Percentiles rank a stretch among this genome's conserved stretches.
These are phyloP conservation scores for Anguilla pacifica DNA, from an alignment of 2,797 vertebrate genomes.

Conservation along the genomic window DNA sequence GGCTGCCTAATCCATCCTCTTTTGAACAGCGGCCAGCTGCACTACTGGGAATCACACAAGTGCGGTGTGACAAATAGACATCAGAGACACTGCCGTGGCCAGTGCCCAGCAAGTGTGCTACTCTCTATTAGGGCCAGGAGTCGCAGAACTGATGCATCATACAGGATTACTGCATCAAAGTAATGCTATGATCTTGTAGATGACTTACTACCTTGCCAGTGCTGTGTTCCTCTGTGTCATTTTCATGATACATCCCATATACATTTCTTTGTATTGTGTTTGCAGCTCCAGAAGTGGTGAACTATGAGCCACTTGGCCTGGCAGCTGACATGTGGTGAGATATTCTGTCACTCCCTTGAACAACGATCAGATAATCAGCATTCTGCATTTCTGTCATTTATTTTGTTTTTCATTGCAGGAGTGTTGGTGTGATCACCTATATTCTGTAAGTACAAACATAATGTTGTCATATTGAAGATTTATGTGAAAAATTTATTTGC, in stretches of 20 bases:
- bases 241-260: neutral
- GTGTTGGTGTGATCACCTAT: constrained; percentile 83
- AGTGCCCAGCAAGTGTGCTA: neutral
- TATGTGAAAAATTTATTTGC: neutral
- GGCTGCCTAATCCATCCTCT: constrained; percentile 39
- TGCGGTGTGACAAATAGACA: constrained; percentile 56
- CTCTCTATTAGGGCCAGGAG: neutral
- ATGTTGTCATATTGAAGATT: neutral
- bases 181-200: neutral
- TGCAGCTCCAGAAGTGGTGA: constrained; percentile 96
- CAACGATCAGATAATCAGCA: neutral
- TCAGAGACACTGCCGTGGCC: constrained; percentile 10
- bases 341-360: constrained; percentile 22
- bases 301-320: constrained; percentile 94
- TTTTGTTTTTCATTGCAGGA: constrained; percentile 66
- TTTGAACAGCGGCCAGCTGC: constrained; percentile 53
- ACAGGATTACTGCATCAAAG: neutral
- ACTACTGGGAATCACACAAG: constrained; percentile 50
- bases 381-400: constrained; percentile 27
- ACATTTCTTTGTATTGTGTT: neutral
- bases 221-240: neutral
- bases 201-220: neutral
- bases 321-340: constrained; percentile 99
- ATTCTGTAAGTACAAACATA: constrained; percentile 79
- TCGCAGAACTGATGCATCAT: neutral